Evolutionary conservation across 2,113 vertebrate species (phyloP).

Genomic region (Cryptomyrus ogoouensis): DNA sequence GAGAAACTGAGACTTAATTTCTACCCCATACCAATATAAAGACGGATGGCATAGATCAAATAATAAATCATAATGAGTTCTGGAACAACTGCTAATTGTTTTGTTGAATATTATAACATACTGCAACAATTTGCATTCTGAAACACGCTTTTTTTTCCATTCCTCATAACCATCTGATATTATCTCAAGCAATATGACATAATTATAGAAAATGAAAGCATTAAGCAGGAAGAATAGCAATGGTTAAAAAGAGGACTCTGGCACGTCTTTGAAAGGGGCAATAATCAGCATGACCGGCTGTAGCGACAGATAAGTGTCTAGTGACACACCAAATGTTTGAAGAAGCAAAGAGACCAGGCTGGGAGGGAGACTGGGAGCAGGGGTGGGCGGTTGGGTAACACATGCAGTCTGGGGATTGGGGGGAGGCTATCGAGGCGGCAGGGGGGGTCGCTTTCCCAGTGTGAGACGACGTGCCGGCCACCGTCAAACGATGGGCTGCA

Average conservation of each 20-base stretch:
- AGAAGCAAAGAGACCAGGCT: background rate
- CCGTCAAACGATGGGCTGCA: background rate
- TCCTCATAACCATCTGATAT: conserved; percentile 8
- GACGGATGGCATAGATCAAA: background rate
- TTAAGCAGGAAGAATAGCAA: background rate
- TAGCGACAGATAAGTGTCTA: background rate
- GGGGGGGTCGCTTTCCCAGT: background rate
- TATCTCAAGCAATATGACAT: conserved; percentile 10
- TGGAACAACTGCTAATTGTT: conserved; percentile 5
- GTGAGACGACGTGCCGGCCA: background rate
- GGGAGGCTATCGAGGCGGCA: background rate
- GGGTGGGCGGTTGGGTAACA: background rate
- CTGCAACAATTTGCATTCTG: background rate
- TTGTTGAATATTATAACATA: background rate
- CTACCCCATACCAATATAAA: background rate
- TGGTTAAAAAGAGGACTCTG: background rate
- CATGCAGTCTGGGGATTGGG: background rate
- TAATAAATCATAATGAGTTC: conserved; percentile 2
- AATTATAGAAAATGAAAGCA: background rate
- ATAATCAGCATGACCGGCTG: background rate
- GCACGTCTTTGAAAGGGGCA: background rate
- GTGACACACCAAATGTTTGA: background rate
- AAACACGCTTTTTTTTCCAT: background rate
- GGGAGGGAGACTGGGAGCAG: background rate
- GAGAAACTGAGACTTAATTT: background rate